These are phyloP conservation scores for Gavialis gangeticus DNA, from an alignment of 2,113 vertebrate genomes.

Conservation along the genomic window DNA sequence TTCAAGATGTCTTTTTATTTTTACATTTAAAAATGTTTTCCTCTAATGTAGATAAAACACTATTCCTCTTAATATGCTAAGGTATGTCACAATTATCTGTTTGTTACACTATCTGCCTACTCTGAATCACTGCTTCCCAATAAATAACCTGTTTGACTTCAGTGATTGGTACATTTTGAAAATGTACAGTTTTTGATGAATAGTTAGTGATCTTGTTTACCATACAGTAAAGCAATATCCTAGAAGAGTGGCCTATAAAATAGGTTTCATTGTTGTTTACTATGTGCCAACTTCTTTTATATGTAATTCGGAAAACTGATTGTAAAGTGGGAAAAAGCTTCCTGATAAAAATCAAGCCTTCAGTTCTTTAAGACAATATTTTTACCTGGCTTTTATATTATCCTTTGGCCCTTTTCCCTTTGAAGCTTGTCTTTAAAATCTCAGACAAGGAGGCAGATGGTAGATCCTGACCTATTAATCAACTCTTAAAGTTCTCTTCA, in stretches of 20 bases:
- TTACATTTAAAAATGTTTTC: constrained; percentile 26
- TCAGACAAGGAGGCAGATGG: neutral
- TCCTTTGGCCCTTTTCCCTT: neutral
- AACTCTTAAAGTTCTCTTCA: neutral
- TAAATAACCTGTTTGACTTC: neutral
- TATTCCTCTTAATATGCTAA: neutral
- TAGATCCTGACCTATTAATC: neutral
- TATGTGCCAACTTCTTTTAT: neutral
- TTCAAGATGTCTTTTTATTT: constrained; percentile 48
- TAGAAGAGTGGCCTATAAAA: neutral
- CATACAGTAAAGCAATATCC: neutral
- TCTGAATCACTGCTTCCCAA: neutral
- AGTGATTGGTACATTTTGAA: constrained; percentile 13
- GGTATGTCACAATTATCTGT: neutral
- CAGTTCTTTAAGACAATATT: neutral
- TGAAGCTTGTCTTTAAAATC: neutral
- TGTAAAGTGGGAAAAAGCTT: neutral
- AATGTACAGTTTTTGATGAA: neutral
- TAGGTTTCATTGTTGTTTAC: neutral
- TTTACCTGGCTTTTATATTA: neutral
- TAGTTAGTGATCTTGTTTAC: neutral
- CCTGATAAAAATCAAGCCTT: neutral
- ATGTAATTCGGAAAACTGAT: rapidly evolving
- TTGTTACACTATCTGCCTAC: neutral
- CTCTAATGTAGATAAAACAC: neutral